These are phyloP conservation scores for Scelioninae gen. 1 DNA, from an alignment of 2,888 invertebrate species.

Conservation along the genomic window DNA sequence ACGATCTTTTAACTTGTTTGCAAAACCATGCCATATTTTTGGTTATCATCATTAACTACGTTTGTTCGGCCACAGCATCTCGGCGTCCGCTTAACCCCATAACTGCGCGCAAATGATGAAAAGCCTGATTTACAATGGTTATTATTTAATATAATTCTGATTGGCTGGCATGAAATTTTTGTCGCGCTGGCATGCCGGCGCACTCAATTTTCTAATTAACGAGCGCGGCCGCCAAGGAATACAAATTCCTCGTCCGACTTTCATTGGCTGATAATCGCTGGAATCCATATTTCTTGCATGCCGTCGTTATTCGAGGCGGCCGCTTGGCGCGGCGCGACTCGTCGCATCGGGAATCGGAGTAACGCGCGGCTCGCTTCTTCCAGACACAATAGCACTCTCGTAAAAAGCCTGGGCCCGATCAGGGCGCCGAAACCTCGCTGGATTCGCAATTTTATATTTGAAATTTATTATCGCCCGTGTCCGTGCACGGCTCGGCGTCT, in stretches of 20 bases:
- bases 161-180: slow-evolving; percentile 61
- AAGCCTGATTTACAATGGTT: slow-evolving; percentile 68
- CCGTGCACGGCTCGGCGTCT: slow-evolving; percentile 71
- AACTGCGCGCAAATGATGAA: slow-evolving; percentile 56
- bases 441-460: slow-evolving; percentile 83
- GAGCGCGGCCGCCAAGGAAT: slow-evolving; percentile 70
- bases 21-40: slow-evolving; percentile 36
- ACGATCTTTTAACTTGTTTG: not conserved
- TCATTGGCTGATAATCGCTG: slow-evolving; percentile 72
- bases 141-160: slow-evolving; percentile 69
- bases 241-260: slow-evolving; percentile 70
- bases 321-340: slow-evolving; percentile 56
- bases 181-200: slow-evolving; percentile 66
- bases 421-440: slow-evolving; percentile 71
- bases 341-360: slow-evolving; percentile 70
- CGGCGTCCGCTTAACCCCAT: slow-evolving; percentile 43
- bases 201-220: slow-evolving; percentile 72
- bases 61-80: slow-evolving; percentile 38
- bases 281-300: slow-evolving; percentile 74
- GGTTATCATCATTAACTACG: slow-evolving; percentile 57
- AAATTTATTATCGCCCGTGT: slow-evolving; percentile 83
- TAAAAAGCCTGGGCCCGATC: slow-evolving; percentile 73
- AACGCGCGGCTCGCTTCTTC: slow-evolving; percentile 72
- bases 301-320: slow-evolving; percentile 69
- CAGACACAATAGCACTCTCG: slow-evolving; percentile 78